Evolutionary conservation across 2,888 invertebrate genomes (phyloP).

Genomic region (Caenorhabditis plicata): DNA sequence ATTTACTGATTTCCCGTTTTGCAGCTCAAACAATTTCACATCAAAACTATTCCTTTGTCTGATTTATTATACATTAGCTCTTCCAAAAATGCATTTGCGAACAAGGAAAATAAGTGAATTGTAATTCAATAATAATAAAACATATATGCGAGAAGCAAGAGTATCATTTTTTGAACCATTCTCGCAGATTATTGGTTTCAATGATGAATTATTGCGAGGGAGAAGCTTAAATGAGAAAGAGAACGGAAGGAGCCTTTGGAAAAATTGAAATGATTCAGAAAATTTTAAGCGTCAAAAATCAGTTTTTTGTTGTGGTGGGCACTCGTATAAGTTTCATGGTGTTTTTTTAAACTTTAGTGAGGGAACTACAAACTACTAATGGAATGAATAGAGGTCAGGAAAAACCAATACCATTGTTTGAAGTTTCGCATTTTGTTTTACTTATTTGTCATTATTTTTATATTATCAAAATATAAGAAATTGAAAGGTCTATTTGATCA

Average conservation of each 20-base stretch:
- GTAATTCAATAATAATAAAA: not conserved
- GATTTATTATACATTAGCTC: constrained; percentile 1
- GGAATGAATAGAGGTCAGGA: constrained; percentile 1
- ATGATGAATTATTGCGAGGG: constrained; percentile 8
- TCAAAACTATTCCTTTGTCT: not conserved
- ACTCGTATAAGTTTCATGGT: constrained; percentile 2
- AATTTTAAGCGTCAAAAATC: constrained; percentile 3
- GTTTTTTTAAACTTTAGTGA: not conserved
- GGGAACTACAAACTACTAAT: not conserved
- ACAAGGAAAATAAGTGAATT: not conserved
- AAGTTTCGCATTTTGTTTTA: too few relatives aligned
- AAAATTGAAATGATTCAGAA: constrained; percentile 4
- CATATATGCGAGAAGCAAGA: not conserved
- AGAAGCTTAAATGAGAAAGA: constrained; percentile 2
- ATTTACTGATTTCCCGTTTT: too few relatives aligned
- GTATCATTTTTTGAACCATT: too few relatives aligned
- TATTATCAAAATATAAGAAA: too few relatives aligned
- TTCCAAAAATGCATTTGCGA: not conserved
- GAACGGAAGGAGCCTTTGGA: not conserved
- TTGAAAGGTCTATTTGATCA: too few relatives aligned
- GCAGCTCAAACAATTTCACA: too few relatives aligned
- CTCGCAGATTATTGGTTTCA: too few relatives aligned
- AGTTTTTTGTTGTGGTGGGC: too few relatives aligned
- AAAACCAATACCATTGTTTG: too few relatives aligned
- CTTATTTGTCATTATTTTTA: too few relatives aligned